Percentiles rank a stretch among this genome's conserved stretches.
phyloP scores from a whole-genome alignment of 1,140 invertebrate genomes.

The Zaprionus davidi region DNA sequence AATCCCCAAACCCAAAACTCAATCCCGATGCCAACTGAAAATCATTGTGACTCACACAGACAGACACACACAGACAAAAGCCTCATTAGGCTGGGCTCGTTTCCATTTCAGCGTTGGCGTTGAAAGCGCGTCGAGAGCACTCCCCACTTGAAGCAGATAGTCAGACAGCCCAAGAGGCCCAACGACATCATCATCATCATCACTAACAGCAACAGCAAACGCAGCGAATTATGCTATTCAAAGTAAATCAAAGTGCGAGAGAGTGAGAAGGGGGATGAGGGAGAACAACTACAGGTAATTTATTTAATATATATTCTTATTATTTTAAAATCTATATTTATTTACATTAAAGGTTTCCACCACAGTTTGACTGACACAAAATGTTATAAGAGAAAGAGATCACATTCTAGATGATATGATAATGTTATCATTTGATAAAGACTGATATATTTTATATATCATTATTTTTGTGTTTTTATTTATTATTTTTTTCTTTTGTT shows the following conservation, averaged over 20 bases:
- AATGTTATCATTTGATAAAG: too few species aligned
- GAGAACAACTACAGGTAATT: too few species aligned
- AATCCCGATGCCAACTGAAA: slow-evolving; percentile 54
- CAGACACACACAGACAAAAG: slow-evolving; percentile 66
- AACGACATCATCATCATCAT: slow-evolving; percentile 45
- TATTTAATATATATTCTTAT: too few species aligned
- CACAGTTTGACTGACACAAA: too few species aligned
- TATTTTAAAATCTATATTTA: too few species aligned
- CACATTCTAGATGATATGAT: too few species aligned
- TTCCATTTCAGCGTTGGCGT: slow-evolving; percentile 80
- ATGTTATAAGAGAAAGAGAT: too few species aligned
- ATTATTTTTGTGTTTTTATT: background rate
- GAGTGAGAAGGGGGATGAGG: background rate
- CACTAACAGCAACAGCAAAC: slow-evolving; percentile 1
- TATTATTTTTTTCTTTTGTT: background rate
- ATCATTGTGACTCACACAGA: slow-evolving; percentile 66
- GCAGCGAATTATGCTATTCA: slow-evolving; percentile 78
- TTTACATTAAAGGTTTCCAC: too few species aligned
- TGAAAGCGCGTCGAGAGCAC: slow-evolving; percentile 78
- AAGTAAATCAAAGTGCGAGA: slow-evolving; percentile 59
- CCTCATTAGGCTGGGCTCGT: slow-evolving; percentile 75
- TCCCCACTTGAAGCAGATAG: slow-evolving; percentile 75
- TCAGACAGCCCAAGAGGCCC: slow-evolving; percentile 62
- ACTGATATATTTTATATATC: too few species aligned
- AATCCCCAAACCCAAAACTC: slow-evolving; percentile 10